Conservation (phyloP, 2,797 vertebrate genomes). For the Gobionotothen gibberifrons region DNA sequence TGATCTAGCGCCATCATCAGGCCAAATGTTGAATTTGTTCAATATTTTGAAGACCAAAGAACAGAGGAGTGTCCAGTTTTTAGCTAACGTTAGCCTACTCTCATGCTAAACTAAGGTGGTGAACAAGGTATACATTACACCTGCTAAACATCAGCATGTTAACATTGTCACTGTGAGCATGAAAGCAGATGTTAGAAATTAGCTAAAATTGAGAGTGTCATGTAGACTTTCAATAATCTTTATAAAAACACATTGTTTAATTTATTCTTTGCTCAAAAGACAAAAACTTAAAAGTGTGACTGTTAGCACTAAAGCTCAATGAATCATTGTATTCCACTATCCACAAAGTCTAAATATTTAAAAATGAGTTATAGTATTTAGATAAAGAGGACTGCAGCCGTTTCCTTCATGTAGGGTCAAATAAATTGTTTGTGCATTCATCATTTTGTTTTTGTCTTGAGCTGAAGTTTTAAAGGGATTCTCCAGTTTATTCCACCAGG, state of each 20-base stretch:
- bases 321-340: background rate
- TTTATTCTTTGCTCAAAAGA: background rate
- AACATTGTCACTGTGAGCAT: too few relatives aligned
- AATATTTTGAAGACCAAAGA: background rate
- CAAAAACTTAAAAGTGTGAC: background rate
- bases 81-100: background rate
- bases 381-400: background rate
- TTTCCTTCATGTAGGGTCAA: background rate
- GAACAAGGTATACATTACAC: background rate
- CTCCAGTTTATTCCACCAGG: background rate
- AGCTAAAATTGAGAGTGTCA: background rate
- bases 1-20: background rate
- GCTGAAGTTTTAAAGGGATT: background rate
- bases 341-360: too few relatives aligned
- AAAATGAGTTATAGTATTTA: background rate
- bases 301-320: background rate
- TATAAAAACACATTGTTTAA: background rate
- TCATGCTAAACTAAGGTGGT: background rate
- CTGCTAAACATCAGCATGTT: too few relatives aligned
- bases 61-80: background rate
- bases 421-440: background rate
- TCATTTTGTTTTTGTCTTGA: background rate
- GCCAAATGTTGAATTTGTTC: background rate
- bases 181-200: background rate
- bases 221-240: background rate